Evolutionary conservation across 1,140 invertebrate species (phyloP).

Genomic region (Teleogryllus occipitalis): DNA sequence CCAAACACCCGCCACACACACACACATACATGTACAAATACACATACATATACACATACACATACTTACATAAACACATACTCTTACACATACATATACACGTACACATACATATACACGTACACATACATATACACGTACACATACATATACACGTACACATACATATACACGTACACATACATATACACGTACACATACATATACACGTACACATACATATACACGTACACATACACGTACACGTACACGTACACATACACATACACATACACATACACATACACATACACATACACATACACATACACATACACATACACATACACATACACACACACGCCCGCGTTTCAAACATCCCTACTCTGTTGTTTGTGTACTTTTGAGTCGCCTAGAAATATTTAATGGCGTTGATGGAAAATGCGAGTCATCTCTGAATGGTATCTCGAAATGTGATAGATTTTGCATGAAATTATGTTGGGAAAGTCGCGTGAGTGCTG

Average conservation of each 20-base stretch:
- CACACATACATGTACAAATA: no score
- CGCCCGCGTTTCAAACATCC: no score
- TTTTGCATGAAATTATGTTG: no score
- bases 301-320: constrained; percentile 14
- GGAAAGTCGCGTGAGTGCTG: no score
- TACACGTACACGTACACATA: constrained; percentile 12
- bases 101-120: constrained; percentile 12
- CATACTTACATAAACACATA: no score
- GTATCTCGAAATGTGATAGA: no score
- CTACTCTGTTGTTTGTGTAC: no score
- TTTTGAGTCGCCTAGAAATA: no score
- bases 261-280: constrained; percentile 13
- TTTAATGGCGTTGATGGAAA: no score
- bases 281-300: constrained; percentile 13
- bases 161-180: constrained; percentile 10
- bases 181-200: constrained; percentile 14
- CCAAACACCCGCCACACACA: no score
- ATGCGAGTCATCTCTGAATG: no score
- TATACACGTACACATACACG: constrained; percentile 10
- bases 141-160: constrained; percentile 2
- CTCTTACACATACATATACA: constrained; percentile 14
- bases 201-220: constrained; percentile 11
- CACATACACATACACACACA: constrained; percentile 17
- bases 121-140: constrained; percentile 10
- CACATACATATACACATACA: no score